phyloP scores from a whole-genome alignment of 2,113 vertebrate species.

The Mesoclemmys tuberculata region DNA sequence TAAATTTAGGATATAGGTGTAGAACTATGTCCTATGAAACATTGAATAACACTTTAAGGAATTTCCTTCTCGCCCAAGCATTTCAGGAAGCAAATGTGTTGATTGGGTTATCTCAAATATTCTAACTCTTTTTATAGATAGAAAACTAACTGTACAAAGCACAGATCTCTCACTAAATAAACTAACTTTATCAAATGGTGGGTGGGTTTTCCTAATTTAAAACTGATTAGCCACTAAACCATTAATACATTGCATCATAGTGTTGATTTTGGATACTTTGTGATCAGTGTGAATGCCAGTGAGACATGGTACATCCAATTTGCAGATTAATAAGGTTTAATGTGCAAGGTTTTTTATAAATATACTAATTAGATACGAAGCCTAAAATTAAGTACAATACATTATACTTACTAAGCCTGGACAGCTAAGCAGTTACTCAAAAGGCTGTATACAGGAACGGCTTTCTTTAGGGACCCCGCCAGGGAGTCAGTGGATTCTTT shows the following conservation, averaged over 20 bases:
- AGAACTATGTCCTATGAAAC: background rate
- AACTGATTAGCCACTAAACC: slow-evolving; percentile 3
- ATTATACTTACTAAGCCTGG: no score
- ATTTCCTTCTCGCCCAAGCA: background rate
- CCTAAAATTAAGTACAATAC: no score
- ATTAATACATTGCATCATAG: background rate
- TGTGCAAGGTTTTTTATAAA: no score
- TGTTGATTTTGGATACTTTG: no score
- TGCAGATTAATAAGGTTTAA: no score
- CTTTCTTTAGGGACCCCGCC: no score
- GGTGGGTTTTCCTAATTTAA: background rate
- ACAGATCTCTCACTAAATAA: background rate
- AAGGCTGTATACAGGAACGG: no score
- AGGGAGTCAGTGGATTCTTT: no score
- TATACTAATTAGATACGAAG: no score
- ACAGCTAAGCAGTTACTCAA: no score
- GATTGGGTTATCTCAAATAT: background rate
- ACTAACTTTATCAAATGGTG: background rate
- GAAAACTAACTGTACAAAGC: background rate
- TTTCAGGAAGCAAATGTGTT: background rate
- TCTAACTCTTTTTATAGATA: background rate
- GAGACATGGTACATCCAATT: no score
- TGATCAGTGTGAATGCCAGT: no score
- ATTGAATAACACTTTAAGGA: fast-evolving
- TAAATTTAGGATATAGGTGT: background rate